A percentile compares a stretch with the other conserved stretches of the same genome.
Conservation (phyloP, 1,140 invertebrate genomes). For the Lethrus apterus region DNA sequence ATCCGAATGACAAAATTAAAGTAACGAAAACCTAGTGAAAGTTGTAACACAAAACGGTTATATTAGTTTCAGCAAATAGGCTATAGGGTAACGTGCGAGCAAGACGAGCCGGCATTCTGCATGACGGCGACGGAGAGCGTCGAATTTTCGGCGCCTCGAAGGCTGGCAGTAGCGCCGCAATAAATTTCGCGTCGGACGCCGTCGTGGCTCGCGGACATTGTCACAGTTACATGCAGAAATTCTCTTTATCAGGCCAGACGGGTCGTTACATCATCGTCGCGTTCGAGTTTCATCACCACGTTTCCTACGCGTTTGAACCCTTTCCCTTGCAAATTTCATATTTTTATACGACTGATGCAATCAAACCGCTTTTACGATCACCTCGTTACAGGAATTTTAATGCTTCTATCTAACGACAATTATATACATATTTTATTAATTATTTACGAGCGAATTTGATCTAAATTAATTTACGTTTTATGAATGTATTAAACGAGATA, state of each 20-base stretch:
- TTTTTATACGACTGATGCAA: no score
- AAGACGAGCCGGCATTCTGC: not conserved
- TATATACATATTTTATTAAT: no score
- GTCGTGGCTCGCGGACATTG: conserved; percentile 29
- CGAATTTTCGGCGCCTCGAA: conserved; percentile 19
- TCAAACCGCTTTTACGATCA: not conserved
- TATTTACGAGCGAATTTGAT: no score
- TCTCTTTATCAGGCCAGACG: conserved; percentile 1
- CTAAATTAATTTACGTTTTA: no score
- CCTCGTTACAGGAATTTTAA: conserved; percentile 4
- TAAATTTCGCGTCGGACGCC: conserved; percentile 29
- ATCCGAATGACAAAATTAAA: no score
- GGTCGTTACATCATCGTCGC: conserved; percentile 3
- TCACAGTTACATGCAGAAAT: conserved; percentile 28
- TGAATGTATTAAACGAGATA: no score
- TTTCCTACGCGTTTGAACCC: conserved; percentile 2
- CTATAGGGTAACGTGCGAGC: no score
- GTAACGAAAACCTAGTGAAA: no score
- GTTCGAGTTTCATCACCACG: not conserved
- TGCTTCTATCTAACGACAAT: no score
- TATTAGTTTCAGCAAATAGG: no score
- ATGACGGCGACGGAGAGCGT: conserved; percentile 14
- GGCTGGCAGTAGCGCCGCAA: conserved; percentile 28
- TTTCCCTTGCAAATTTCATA: not conserved
- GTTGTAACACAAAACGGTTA: no score